Percentiles rank a stretch among this genome's conserved stretches.
Conservation (phyloP, 2,797 vertebrate species). For the Anas bernieri region DNA sequence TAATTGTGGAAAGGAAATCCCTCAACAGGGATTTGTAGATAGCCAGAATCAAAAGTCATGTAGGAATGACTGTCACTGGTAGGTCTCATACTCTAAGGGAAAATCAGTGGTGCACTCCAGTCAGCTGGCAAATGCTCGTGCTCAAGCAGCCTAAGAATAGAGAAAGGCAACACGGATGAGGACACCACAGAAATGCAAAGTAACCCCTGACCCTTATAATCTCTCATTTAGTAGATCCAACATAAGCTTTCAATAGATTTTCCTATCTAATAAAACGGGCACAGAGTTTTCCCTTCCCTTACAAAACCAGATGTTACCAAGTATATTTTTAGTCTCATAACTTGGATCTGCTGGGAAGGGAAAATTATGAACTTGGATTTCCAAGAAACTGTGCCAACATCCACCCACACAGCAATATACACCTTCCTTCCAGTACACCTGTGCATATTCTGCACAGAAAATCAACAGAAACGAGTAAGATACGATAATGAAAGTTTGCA, state of each 20-base stretch:
- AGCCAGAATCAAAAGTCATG: neutral
- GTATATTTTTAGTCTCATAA: neutral
- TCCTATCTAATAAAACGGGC: neutral
- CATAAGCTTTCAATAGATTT: neutral
- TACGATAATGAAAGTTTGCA: neutral
- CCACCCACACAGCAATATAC: fast-evolving
- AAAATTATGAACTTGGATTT: neutral
- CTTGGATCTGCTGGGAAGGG: neutral
- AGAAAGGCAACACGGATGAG: neutral
- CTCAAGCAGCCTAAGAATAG: neutral
- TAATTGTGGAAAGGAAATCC: conserved; percentile 11
- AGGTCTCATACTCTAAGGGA: neutral
- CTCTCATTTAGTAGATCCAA: neutral
- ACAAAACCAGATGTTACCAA: neutral
- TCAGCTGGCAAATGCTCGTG: neutral
- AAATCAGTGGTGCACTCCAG: neutral
- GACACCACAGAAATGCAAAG: neutral
- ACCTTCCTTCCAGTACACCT: neutral
- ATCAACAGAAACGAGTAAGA: neutral
- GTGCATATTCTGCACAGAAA: neutral
- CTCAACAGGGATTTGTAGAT: neutral
- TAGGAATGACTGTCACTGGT: neutral
- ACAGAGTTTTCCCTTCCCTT: neutral
- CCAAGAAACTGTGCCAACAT: neutral
- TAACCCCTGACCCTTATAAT: neutral